Percentiles rank a stretch among this genome's conserved stretches.
Conservation (phyloP, 2,797 vertebrate genomes). For the Parauchenoglanis punctatus region DNA sequence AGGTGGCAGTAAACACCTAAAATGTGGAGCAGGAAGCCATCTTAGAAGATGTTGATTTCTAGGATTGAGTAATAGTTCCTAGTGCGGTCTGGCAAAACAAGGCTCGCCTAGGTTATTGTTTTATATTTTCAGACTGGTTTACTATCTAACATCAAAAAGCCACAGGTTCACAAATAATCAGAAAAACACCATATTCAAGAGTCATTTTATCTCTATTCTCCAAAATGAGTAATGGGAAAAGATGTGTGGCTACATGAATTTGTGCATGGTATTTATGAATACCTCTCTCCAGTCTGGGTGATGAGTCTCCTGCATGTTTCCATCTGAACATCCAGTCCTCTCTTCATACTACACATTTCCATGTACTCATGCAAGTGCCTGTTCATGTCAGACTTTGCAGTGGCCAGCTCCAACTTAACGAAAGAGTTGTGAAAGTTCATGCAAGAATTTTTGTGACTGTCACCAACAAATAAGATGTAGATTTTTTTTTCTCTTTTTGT, state of each 20-base stretch:
- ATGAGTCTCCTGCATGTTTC: conserved; percentile 94
- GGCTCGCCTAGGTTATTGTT: too few relatives aligned
- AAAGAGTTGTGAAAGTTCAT: not conserved
- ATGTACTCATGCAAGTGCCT: conserved; percentile 96
- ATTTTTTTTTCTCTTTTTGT: not conserved
- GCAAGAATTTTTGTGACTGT: not conserved
- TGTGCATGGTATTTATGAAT: conserved; percentile 52
- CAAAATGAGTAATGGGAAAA: conserved; percentile 1
- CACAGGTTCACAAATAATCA: not conserved
- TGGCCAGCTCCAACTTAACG: conserved; percentile 88
- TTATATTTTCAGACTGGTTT: not conserved
- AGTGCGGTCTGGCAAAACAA: not conserved
- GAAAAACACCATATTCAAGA: not conserved
- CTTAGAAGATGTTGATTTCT: conserved; percentile 6
- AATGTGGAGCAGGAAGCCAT: conserved; percentile 22
- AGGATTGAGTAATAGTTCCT: not conserved
- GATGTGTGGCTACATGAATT: not conserved
- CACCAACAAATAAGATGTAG: not conserved
- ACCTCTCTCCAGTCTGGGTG: conserved; percentile 92
- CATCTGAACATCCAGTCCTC: conserved; percentile 96
- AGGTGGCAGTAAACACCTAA: conserved; percentile 24
- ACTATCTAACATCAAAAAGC: not conserved
- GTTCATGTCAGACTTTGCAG: conserved; percentile 97
- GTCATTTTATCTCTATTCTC: not conserved
- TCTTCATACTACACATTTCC: conserved; percentile 99